Evolutionary conservation across 2,113 vertebrate genomes (phyloP), one percentile per base, ranked within the genome.

Genomic region (Aythya baeri): DNA sequence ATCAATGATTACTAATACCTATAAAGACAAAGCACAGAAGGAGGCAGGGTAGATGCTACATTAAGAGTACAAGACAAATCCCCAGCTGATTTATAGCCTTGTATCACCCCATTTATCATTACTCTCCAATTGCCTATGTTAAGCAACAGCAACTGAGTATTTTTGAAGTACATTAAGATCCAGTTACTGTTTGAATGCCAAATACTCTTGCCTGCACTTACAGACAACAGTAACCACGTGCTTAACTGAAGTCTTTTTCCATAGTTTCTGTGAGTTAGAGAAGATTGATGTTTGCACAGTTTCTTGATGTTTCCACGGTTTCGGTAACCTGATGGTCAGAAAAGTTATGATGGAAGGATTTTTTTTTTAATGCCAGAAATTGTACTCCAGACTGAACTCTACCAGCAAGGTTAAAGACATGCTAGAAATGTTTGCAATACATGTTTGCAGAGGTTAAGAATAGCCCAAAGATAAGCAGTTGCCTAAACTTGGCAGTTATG

Each of bases 401-500:
- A 74, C 66, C 58, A 82, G 70, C 67, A 89, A 68, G 67, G 83
- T 91, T 94, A 82, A 32, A 82, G 77, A 75, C 66, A 73, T 7
- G 63, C 78, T 92, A 89, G 74, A 95, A 93, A 92, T 89, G 70
- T 84, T 92, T 91, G 83, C 88, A 94, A 90, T 91, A 86, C 83
- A 41, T 89, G 66, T 76, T 96, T 95, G 86, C 77, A 32, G 88
- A 85, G 81, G 91, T 92, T 96, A 96, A 95, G 93, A 96, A 97
- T 84, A 95, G 91, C 86, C 77, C 70, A 62, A 95, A 96, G 94
- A 97, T 97, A 96, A 97, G 93, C 94, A 91, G 85, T 96, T 91
- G 85, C 93, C 93, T 96, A 81, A 96, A 96, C 90, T 93, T 96
- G 94, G 93, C 93, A 96, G 83, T 93, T 96, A 91, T 32, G 66